phyloP scores from a whole-genome alignment of 2,888 invertebrate species.

The Aleiodes testaceus region DNA sequence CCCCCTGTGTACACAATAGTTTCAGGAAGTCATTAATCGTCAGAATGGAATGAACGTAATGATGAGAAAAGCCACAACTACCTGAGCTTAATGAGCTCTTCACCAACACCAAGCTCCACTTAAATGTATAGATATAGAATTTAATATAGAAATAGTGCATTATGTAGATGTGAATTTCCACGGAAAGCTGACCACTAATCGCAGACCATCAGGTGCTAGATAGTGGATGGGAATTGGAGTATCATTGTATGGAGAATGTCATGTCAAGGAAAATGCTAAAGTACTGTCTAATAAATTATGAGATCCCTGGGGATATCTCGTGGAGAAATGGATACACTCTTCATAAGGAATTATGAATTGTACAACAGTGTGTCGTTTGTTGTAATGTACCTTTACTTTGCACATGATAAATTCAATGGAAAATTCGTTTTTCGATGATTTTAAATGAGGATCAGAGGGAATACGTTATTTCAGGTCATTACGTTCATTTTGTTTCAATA shows the following conservation, averaged over 20 bases:
- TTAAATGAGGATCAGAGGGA: too few relatives aligned
- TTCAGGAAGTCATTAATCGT: slow-evolving; percentile 30
- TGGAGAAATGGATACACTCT: background rate
- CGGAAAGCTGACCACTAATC: slow-evolving; percentile 6
- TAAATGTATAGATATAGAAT: background rate
- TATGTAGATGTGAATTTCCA: background rate
- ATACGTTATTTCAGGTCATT: background rate
- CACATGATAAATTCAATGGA: too few relatives aligned
- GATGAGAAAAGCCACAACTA: slow-evolving; percentile 31
- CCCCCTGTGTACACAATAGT: background rate
- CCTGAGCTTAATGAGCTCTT: slow-evolving; percentile 21
- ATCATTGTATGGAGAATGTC: slow-evolving; percentile 14
- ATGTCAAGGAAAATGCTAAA: slow-evolving; percentile 2
- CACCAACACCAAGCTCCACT: background rate
- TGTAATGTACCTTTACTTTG: background rate
- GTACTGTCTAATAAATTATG: slow-evolving; percentile 26
- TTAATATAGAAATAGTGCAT: background rate
- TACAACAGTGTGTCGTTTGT: background rate
- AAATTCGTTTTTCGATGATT: too few relatives aligned
- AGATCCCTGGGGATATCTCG: slow-evolving; percentile 5
- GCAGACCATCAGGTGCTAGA: background rate
- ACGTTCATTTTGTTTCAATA: background rate
- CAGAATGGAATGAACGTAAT: slow-evolving; percentile 10
- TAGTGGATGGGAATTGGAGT: slow-evolving; percentile 2
- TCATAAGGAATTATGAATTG: slow-evolving; percentile 26